These are phyloP conservation scores for Pollimyrus isidori DNA, from an alignment of 2,113 vertebrate genomes.

Conservation along the genomic window DNA sequence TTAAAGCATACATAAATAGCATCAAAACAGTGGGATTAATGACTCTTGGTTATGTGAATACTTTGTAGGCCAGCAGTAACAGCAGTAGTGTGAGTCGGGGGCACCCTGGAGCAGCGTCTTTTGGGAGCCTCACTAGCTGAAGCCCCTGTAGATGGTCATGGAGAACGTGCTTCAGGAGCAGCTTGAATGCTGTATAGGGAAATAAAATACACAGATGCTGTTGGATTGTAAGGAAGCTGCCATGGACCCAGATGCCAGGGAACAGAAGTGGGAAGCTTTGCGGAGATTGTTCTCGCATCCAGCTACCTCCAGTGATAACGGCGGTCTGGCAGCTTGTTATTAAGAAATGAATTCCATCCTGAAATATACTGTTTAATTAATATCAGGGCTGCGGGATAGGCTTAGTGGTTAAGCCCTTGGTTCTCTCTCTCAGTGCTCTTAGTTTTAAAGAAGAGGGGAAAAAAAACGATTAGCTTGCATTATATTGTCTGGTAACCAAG, in stretches of 20 bases:
- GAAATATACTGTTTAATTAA: not conserved
- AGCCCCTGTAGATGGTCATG: not conserved
- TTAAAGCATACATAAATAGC: not conserved
- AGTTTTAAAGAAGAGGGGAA: not conserved
- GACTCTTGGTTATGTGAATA: not conserved
- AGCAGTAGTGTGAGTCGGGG: not conserved
- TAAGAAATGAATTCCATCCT: constrained; percentile 4
- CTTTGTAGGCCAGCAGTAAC: not conserved
- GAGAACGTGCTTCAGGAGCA: not conserved
- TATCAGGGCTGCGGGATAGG: not conserved
- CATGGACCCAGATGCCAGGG: not conserved
- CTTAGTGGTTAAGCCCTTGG: not conserved
- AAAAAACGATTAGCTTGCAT: not conserved
- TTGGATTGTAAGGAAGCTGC: not conserved
- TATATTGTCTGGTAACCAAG: not conserved
- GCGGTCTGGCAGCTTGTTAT: not conserved
- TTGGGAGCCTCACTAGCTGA: not conserved
- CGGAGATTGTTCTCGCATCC: not conserved
- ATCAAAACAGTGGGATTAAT: not conserved
- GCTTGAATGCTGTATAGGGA: not conserved
- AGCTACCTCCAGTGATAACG: not conserved
- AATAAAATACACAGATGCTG: not conserved
- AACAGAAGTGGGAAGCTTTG: not conserved
- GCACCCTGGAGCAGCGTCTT: not conserved
- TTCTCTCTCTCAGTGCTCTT: not conserved